phyloP scores from a whole-genome alignment of 2,797 vertebrate genomes.

The Kryptolebias ocellatus region DNA sequence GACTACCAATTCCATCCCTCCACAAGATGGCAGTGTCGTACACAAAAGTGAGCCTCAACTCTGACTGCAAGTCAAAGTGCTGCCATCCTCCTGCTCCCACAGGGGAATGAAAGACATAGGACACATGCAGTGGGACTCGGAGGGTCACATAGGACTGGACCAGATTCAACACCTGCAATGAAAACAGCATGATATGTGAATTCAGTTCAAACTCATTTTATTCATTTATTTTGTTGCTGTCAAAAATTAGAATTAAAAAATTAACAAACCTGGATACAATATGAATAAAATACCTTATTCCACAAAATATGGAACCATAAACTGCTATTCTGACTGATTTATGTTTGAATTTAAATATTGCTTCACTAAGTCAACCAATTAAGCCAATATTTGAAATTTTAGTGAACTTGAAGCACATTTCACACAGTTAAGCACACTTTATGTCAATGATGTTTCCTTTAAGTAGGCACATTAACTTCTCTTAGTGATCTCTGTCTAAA shows the following conservation, averaged over 20 bases:
- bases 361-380: neutral
- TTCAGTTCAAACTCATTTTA: neutral
- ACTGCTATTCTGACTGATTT: neutral
- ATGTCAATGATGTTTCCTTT: neutral
- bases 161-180: constrained; percentile 90
- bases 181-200: constrained; percentile 12
- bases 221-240: no score
- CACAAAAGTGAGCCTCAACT: constrained; percentile 94
- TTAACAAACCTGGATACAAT: neutral
- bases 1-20: constrained; percentile 93
- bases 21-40: constrained; percentile 99
- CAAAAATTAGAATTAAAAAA: neutral
- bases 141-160: constrained; percentile 96
- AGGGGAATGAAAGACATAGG: constrained; percentile 95
- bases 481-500: constrained; percentile 4
- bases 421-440: neutral
- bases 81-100: constrained; percentile 94
- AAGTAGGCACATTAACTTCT: constrained; percentile 3
- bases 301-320: constrained; percentile 3
- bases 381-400: neutral
- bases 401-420: neutral
- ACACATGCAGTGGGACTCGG: constrained; percentile 92
- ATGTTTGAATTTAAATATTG: constrained; percentile 4
- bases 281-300: neutral
- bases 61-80: constrained; percentile 94